Evolutionary conservation across 2,888 invertebrate genomes (phyloP), one percentile per base, ranked within the genome.

Genomic region (Balanococcus diminutus): DNA sequence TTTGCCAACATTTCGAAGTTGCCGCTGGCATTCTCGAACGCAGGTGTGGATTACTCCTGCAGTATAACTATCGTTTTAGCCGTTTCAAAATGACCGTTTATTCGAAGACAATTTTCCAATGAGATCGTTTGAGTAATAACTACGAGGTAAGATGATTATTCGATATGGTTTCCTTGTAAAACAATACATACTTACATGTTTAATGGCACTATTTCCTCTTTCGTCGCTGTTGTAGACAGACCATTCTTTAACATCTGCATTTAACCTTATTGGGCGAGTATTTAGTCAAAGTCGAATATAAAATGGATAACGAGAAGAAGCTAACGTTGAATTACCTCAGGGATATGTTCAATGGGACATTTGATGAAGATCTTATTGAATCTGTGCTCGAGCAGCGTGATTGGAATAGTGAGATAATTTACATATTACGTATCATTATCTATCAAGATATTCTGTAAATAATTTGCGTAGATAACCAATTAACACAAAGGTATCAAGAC

Each of bases 321-420:
- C 32, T 81, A 8, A 86, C 56, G 19, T 82, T 86, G 46, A 67
- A 86, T 32, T 87, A 88, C 42, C 87, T 89, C 22, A 88, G 87
- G 31, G 89, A 89, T 86, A 88, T 89, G 89, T 90, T 89, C 87
- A 88, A 87, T 22, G 88, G 88, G 2, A 87, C 87, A 42, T 87
- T 89, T 11, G 89, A 89, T 82, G 82, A 87, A 5, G 89, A 88
- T 14, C 87, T 89, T n/a, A 89, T 90, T 84, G 87, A 88, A 25
- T 88, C 88, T 8, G 88, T 90, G 0, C 88, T 89, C 28, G 87
- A 88, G 86, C 88, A 88, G 81, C 89, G 89, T 56, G 87, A 89
- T 36, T 89, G 89, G 88, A 88, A 90, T 87, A 86, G 89, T 89
- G 87, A 89, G 89, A 39, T 11, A 84, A 22, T 61, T 22, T 16